phyloP scores from a whole-genome alignment of 2,888 invertebrate species.

The Trileptium ribeirensis region DNA sequence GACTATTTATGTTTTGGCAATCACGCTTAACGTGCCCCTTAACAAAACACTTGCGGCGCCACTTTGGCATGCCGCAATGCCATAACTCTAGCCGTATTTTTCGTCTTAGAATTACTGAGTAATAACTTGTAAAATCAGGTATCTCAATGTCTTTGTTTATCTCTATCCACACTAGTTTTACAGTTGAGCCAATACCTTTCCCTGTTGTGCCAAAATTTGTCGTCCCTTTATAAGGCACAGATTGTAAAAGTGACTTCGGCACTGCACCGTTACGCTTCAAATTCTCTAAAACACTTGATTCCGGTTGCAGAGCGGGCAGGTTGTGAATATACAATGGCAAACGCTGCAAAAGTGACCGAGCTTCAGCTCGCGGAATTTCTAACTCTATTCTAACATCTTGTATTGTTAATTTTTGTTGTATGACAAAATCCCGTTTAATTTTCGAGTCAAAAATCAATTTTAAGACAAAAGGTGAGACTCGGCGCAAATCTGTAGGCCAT shows the following conservation, averaged over 20 bases:
- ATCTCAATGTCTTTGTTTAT: neutral
- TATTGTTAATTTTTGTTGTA: neutral
- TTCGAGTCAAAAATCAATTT: neutral
- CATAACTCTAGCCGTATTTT: neutral
- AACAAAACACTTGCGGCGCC: neutral
- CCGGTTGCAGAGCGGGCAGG: neutral
- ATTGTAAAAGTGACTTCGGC: neutral
- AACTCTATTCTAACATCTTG: neutral
- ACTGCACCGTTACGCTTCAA: neutral
- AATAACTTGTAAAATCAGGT: neutral
- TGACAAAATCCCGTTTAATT: neutral
- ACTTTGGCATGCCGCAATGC: neutral
- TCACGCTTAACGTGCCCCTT: neutral
- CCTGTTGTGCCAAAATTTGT: neutral
- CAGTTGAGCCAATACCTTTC: neutral
- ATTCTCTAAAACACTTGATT: neutral
- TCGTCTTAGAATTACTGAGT: neutral
- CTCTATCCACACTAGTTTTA: neutral
- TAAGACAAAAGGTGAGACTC: no score
- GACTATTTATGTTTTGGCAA: no score
- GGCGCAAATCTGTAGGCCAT: no score
- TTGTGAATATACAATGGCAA: neutral
- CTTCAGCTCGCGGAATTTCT: neutral
- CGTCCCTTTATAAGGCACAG: neutral
- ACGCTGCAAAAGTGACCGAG: neutral